Percentiles rank a stretch among this genome's conserved stretches.
phyloP scores from a whole-genome alignment of 2,113 vertebrate genomes.

The Platycercus adscitus region DNA sequence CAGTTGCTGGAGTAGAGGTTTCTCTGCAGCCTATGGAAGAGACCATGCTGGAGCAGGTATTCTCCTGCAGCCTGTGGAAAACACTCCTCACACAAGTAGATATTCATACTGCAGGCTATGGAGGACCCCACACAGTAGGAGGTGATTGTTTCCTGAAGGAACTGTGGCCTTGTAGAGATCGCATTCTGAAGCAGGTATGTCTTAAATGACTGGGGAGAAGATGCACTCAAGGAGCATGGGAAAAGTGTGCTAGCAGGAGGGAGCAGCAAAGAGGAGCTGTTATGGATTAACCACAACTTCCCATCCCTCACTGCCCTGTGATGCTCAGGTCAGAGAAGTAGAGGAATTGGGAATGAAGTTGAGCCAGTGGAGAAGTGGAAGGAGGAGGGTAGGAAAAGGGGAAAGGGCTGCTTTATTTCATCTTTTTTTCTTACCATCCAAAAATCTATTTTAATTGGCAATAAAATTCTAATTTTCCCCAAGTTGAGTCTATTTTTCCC shows the following conservation, averaged over 20 bases:
- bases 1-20: background rate
- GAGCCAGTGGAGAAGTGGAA: background rate
- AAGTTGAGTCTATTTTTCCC: background rate
- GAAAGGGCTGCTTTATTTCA: background rate
- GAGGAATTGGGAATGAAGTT: background rate
- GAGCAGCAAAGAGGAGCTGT: background rate
- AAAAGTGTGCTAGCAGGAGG: background rate
- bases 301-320: background rate
- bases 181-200: background rate
- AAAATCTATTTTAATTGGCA: background rate
- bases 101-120: background rate
- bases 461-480: background rate
- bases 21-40: background rate
- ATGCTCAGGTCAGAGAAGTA: accelerated
- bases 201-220: background rate
- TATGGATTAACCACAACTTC: background rate
- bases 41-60: no score
- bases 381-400: accelerated
- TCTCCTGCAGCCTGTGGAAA: background rate
- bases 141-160: background rate
- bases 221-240: background rate
- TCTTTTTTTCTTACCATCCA: background rate
- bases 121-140: background rate
- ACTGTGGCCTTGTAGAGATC: accelerated
- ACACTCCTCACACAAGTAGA: background rate